phyloP scores from a whole-genome alignment of 2,113 vertebrate genomes.

The Herpailurus yagouaroundi region DNA sequence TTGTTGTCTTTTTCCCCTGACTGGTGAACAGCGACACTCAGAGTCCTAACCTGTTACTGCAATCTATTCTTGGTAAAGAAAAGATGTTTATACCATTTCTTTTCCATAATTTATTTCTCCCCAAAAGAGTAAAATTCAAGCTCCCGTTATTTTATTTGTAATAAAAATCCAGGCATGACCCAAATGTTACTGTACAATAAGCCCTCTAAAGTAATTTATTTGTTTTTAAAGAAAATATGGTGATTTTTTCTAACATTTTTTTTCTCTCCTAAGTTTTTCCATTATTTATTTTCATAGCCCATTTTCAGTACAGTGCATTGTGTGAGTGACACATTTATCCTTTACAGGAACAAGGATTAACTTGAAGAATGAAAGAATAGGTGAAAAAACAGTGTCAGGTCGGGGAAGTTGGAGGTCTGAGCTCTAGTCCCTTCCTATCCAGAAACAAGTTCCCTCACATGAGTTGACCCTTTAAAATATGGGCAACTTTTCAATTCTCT shows the following conservation, averaged over 20 bases:
- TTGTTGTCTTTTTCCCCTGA: slow-evolving; percentile 19
- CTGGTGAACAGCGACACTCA: slow-evolving; percentile 81
- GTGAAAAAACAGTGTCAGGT: background rate
- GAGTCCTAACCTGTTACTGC: slow-evolving; percentile 77
- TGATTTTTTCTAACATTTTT: background rate
- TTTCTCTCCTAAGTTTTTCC: background rate
- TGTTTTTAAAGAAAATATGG: background rate
- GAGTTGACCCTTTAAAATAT: background rate
- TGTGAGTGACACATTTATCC: background rate
- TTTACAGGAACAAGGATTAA: background rate
- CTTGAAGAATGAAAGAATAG: background rate
- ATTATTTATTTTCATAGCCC: background rate
- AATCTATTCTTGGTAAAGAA: slow-evolving; percentile 5
- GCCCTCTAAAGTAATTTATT: background rate
- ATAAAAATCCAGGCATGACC: background rate
- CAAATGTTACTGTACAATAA: background rate
- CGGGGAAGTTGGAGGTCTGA: background rate
- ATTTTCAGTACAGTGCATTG: background rate
- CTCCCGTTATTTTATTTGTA: slow-evolving; percentile 34
- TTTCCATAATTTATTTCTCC: background rate
- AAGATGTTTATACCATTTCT: background rate
- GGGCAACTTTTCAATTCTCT: background rate
- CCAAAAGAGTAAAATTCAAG: slow-evolving; percentile 1
- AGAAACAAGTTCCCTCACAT: background rate
- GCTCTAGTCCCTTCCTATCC: background rate